Base-by-base conservation (phyloP, 2,113 vertebrate species). In the Sakesphorus luctuosus region DNA sequence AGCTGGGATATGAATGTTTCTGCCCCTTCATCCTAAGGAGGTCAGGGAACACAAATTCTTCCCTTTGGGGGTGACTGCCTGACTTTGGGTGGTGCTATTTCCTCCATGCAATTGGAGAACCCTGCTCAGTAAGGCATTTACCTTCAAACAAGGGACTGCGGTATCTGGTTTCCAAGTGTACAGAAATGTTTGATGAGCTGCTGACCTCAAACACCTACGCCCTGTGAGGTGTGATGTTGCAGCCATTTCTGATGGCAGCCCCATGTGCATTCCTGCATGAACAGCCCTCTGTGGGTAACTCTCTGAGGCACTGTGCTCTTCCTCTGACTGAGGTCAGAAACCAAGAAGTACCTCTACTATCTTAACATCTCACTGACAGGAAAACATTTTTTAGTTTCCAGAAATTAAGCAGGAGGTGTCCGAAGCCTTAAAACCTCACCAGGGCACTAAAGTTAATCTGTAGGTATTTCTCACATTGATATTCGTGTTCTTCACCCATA, bases 71-170 rank as follows among this genome's bases (percentile, higher is more conserved):
- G 21, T 49, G 28, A 29, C 33, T 82, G 38, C 25, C 56, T 87
- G 35, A 21, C 35, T 72, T 58, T 0, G n/a, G 59, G 61, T 26
- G 73, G 63, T 91, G 90, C 17, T 72, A 35, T 90, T 93, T 85
- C 56, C 52, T 87, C 29, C 71, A 9, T 1, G 6, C 25, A 92
- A 50, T 2, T 55, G 29, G n/a, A 74, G 36, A 84, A 3, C 38
- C 38, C 62, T 18, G 13, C 78, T 75, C 56, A 67, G 61, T 12
- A 31, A 72, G 43, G 15, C 47, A n/a, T 61, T 52, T 58, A 78
- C n/a, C 63, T 55, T 74, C 43, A 49, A 69, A 77, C 2, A 7
- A 67, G 67, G 50, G 13, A 19, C 26, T 8, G n/a, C 0, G 0
- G 46, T 14, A 35, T 66, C 63, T 81, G 68, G 35, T 87, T 95